phyloP scores from a whole-genome alignment of 2,113 vertebrate genomes.

The Pelecanoides urinatrix region DNA sequence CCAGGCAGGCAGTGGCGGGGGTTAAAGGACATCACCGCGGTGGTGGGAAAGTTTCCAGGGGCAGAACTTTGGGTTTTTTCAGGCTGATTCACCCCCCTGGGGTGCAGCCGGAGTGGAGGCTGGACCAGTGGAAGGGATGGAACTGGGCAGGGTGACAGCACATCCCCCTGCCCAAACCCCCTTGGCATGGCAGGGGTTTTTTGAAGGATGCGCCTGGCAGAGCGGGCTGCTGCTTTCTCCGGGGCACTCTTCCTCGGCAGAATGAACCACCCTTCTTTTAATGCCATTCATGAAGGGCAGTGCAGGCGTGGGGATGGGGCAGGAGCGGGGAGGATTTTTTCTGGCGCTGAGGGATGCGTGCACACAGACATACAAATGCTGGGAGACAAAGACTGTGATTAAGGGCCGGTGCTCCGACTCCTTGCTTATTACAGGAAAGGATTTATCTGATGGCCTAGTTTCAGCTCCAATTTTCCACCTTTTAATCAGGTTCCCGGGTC shows the following conservation, averaged over 20 bases:
- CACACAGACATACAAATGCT: slow-evolving; percentile 26
- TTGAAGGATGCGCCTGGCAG: neutral
- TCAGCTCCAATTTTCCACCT: slow-evolving; percentile 21
- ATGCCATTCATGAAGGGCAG: neutral
- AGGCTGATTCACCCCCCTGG: neutral
- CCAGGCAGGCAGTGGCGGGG: rapidly evolving
- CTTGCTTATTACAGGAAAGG: neutral
- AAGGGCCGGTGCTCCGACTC: neutral
- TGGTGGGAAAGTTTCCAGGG: neutral
- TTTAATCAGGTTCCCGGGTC: neutral
- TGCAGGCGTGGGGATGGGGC: neutral
- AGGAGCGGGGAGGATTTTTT: neutral
- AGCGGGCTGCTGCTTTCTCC: neutral
- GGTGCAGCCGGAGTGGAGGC: neutral
- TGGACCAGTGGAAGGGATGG: neutral
- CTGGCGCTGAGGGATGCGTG: neutral
- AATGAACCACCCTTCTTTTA: neutral
- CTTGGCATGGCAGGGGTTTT: neutral
- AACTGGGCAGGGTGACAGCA: neutral
- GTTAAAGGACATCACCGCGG: neutral
- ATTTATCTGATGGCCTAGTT: slow-evolving; percentile 47
- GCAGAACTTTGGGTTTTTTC: neutral
- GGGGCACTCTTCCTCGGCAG: neutral
- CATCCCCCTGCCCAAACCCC: neutral
- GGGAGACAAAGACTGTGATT: slow-evolving; percentile 14